Base-by-base conservation (phyloP, 2,797 vertebrate species). In the Centroberyx gerrardi region DNA sequence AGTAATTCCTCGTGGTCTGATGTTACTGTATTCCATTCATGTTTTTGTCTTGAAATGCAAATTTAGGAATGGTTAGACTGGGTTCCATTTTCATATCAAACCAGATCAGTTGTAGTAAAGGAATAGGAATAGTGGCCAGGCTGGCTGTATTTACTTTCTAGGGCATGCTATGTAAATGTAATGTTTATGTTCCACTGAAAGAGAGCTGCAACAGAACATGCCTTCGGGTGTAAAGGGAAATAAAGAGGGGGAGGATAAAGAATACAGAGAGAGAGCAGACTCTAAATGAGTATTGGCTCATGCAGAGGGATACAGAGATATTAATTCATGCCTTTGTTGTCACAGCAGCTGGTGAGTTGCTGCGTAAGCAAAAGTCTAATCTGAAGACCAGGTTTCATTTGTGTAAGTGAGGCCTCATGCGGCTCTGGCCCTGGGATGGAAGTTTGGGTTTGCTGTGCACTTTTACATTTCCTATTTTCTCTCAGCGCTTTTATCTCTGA, bases 331-430 rank as follows among this genome's bases (percentile, higher is more conserved):
- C 56, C 72, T 83, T 81, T 86, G 80, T 87, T 92, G 81, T 92
- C 90, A 92, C 94, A 94, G 91, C 93, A 94, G 92, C 93, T 69
- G 87, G 87, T 87, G 89, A 96, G 86, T 90, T 90, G 92, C 88
- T 91, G 92, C 87, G 77, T 93, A 93, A 94, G 87, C 90, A 91
- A 91, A 93, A 90, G 84, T 88, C 86, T 84, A 84, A 89, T 91
- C 82, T 92, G 95, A 95, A 92, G 95, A 95, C 88, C 86, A 91
- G 85, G 67, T 95, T 95, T 95, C 91, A 83, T 90, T 92, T 94
- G 89, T 96, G 95, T 97, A 95, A 97, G 91, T 93, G 81, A 84
- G 73, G 64, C 65, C 49, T 76, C 40, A 4, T 42, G 5, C n/a
- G 18, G 62, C 46, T 71, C 67, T 62, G 56, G 74, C 48, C 10